These are phyloP conservation scores for Lophochroa leadbeateri DNA, from an alignment of 2,113 vertebrate species.

Conservation along the genomic window DNA sequence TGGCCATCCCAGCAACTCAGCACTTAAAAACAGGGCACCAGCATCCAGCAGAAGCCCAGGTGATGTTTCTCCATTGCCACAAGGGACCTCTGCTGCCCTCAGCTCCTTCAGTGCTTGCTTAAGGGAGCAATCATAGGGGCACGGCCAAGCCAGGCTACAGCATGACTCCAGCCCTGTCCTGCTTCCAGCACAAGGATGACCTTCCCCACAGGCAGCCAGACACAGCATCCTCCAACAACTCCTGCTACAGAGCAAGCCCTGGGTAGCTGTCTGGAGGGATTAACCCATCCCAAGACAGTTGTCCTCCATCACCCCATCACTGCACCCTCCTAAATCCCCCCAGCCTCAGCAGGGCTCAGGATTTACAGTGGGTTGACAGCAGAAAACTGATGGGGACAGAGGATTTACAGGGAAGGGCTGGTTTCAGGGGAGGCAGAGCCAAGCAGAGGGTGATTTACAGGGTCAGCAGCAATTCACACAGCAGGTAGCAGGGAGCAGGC, in stretches of 20 bases:
- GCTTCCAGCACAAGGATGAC: neutral
- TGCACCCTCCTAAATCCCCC: neutral
- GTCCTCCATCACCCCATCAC: neutral
- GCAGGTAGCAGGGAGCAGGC: neutral
- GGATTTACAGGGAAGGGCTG: conserved; percentile 5
- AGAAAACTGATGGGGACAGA: neutral
- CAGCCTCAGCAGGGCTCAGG: neutral
- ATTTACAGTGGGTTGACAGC: neutral
- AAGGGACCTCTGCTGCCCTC: neutral
- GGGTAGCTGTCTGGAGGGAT: neutral
- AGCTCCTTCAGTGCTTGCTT: neutral
- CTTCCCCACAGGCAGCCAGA: neutral
- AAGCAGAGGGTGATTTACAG: conserved; percentile 14
- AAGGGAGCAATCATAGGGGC: neutral
- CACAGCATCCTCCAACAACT: conserved; percentile 26
- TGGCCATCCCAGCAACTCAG: neutral
- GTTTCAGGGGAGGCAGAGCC: neutral
- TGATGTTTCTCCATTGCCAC: neutral
- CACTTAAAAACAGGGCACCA: neutral
- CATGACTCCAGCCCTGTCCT: neutral
- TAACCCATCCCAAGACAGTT: neutral
- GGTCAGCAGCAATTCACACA: conserved; percentile 27
- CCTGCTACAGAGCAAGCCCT: fast-evolving
- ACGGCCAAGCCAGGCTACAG: fast-evolving
- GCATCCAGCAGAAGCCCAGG: neutral